Evolutionary conservation across 2,888 invertebrate species (phyloP), one percentile per base, ranked within the genome.

Genomic region (Hyposoter didymator): DNA sequence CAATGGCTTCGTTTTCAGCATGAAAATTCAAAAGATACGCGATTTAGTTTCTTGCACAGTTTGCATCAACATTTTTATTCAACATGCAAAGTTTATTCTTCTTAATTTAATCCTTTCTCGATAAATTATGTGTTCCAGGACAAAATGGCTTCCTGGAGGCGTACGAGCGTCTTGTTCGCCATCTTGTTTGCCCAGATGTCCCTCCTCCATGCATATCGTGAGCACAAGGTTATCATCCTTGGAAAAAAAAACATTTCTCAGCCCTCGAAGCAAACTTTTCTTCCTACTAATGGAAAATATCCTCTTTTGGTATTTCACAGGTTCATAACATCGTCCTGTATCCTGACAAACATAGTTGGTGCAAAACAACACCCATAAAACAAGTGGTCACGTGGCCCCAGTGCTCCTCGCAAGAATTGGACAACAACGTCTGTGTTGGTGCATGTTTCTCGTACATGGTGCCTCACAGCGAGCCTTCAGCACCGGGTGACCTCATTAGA

Each of bases 371-470:
- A 43, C 95, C 95, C 6, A 96, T 96, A 87, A 96, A 96, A 90
- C 96, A 96, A 92, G 95, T 96, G 32, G 95, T 96, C 52, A 95
- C 95, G n/a, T 95, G 95, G 91, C 95, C 96, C 1, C 96, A 96
- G 78, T 96, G 96, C 90, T 95, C 95, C 86, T 95, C 96, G 0
- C 94, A 95, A 88, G 96, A 96, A 87, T 95, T 96, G 87, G 96
- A 96, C 92, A 96, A 96, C 92, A 96, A 96, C 90, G 96, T 96
- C 5, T 96, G 96, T 91, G 96, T 96, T 17, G 96, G 96, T 4
- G 96, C 96, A 3, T 96, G 96, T 91, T 96, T 96, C 93, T 96
- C 96, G 87, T 96, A 96, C 92, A 96, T 96, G 91, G 96, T 96
- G 82, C 96, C 96, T 1, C 95, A 95, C 89, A 96, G 96, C 39